These are phyloP conservation scores for Amblyjoppa fuscipennis DNA, from an alignment of 2,888 invertebrate genomes.

Conservation along the genomic window DNA sequence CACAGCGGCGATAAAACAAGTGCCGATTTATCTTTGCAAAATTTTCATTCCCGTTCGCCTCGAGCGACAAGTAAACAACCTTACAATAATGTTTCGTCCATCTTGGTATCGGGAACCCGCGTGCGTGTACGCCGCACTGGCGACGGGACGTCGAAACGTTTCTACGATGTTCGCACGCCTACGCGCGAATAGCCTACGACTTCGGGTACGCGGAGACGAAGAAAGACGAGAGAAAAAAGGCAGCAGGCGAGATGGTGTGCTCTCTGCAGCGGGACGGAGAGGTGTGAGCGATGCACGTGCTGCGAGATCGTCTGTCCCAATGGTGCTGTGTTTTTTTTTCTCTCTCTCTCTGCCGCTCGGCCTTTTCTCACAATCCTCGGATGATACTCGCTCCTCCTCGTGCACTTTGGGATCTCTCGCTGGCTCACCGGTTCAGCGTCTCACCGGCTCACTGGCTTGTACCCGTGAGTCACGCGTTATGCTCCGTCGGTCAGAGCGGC, in stretches of 20 bases:
- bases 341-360: background rate
- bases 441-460: constrained; percentile 29
- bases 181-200: constrained; percentile 42
- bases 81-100: no score
- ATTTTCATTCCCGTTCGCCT: background rate
- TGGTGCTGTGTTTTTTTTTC: background rate
- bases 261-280: constrained; percentile 11
- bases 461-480: constrained; percentile 49
- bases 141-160: constrained; percentile 30
- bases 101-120: no score
- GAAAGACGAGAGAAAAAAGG: constrained; percentile 7
- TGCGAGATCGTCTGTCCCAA: background rate
- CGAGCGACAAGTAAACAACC: background rate
- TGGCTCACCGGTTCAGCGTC: constrained; percentile 43
- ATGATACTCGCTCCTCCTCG: constrained; percentile 4
- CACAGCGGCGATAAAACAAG: background rate
- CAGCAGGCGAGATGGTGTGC: background rate
- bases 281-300: constrained; percentile 50
- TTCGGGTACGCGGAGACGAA: background rate
- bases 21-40: background rate
- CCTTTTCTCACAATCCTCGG: constrained; percentile 1
- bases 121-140: background rate
- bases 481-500: constrained; percentile 1
- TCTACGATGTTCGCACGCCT: constrained; percentile 26
- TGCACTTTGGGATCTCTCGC: constrained; percentile 28